Base-by-base conservation (phyloP, 2,888 invertebrate genomes). In the Drosophila nr. medialis region DNA sequence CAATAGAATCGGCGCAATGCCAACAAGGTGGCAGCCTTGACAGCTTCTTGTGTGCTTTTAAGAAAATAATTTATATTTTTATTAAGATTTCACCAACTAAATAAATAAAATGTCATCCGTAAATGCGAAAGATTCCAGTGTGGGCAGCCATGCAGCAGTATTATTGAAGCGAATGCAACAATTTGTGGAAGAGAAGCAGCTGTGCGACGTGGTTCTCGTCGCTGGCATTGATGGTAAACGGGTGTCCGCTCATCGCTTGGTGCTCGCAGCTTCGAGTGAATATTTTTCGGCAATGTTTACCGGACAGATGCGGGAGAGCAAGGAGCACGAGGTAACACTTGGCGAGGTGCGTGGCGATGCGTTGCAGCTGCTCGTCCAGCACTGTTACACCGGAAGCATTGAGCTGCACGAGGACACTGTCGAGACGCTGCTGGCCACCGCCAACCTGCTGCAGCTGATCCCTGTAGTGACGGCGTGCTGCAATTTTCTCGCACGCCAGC, bases 261-360 rank as follows among this genome's bases (percentile, higher is more conserved):
- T 99, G 61, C 94, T 99, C 77, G 96, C 97, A 84, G 97, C 98
- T 50, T 97, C 97, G 68, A 98, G 98, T 84, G 98, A 98, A 92
- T 99, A 99, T 93, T 99, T 99, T 94, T 96, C 97, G 50, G 98
- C 98, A 48, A 98, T 99, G 98, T 99, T 99, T 92, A 98, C 97
- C 30, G 97, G 96, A 66, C 96, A 96, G 63, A 93, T 98, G 75
- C 94, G 96, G 79, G 98, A 99, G 93, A 95, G 97, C 7, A 95
- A 95, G 74, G 95, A 97, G 92, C 95, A 95, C 73, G 98, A 98
- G 94, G 95, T 99, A 42, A 96, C 96, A 70, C 94, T 99, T 82
- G 96, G 96, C 80, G 96, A 96, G 90, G 96, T 99, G 49, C 96
- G 97, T 91, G 95, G 97, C 29, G 97, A 97, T 91, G 97, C 98